Base-by-base conservation (phyloP, 1,140 invertebrate species). In the Leptopilina boulardi region DNA sequence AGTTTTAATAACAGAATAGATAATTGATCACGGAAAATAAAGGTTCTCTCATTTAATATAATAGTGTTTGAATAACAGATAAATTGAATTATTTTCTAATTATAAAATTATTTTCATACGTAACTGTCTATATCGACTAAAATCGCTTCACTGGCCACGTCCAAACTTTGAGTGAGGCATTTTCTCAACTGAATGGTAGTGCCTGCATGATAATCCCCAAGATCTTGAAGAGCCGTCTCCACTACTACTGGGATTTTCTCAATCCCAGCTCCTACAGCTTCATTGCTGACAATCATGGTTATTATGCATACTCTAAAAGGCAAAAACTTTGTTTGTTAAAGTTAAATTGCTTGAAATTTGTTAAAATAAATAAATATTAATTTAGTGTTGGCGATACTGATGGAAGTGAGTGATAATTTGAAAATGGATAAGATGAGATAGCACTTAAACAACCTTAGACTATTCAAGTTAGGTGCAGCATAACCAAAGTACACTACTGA, bases 121-220 rank as follows among this genome's bases (percentile, higher is more conserved):
- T 86, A 38, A 94, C 94, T 92, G 87, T 94, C 93, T 72, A 94
- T 89, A 86, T 94, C 93, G 71, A 90, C 91, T 77, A 92, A 89
- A 59, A 93, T 91, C 47, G 91, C 92, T 79, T 94, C 92, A 56
- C 92, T 91, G 13, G 93, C 91, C 70, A 93, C 90, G 84, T 94
- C 93, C 74, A 93, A 88, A 51, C 93, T 92, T 59, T 93, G 91
- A 79, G 93, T 93, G 18, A 94, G 87, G 66, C 92, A 92, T 81
- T 92, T 92, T 78, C 92, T 91, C 73, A 94, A 90, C 87, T 94
- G 93, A 78, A 91, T 85, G 76, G 93, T 91, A 19, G 93, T 92
- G 80, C 93, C 92, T 42, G 90, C 87, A 41, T 94, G 86, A 81
- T 94, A 94, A 71, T 92, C 91, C 79, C 91, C 89, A 23, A 94